Evolutionary conservation across 1,140 invertebrate genomes (phyloP), one percentile per base, ranked within the genome.

Genomic region (Stegodyphus dumicola): DNA sequence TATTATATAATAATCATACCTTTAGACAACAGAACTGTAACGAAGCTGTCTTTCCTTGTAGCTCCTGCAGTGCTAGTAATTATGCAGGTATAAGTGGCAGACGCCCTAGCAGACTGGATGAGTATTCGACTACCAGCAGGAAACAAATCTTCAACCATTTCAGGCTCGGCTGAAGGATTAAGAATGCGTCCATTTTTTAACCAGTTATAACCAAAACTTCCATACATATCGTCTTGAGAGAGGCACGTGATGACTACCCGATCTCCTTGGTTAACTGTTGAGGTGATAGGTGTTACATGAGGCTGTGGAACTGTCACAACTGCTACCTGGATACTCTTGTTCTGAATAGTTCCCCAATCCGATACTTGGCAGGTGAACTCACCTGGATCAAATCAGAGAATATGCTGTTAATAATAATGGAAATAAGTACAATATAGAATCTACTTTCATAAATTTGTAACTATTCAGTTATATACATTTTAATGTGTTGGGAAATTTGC

Each of bases 141-240:
- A 81, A 79, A 88, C 0, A 88, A 48, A 69, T 88, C 88, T 65
- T 88, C 88, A 7, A 88, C 83, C n/a, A 88, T 65, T 69, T 88
- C 88, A 15, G 60, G 53, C 49, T 87, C 85, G 5, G 66, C 67
- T 6, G 77, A 85, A 13, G 87, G 85, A 73, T 87, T 87, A 7
- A 88, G 76, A 6, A 88, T 87, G 52, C 73, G 18, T 7, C 85
- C 86, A 71, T 88, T 87, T 78, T 88, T 88, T 1, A 87, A 56
- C 88, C 88, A 88, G 49, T 87, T 88, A 73, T 87, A 88, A 11
- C 88, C 88, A 49, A 88, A 85, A 33, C 17, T 80, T 4, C 64
- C 76, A 71, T 69, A 56, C 11, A 53, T 77, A 49, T 87, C 86
- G 2, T 86, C 85, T 48, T 84, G 17, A 6, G 87, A 77, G 6